Evolutionary conservation across 2,888 invertebrate species (phyloP), one percentile per base, ranked within the genome.

Genomic region (Lypha dubia): DNA sequence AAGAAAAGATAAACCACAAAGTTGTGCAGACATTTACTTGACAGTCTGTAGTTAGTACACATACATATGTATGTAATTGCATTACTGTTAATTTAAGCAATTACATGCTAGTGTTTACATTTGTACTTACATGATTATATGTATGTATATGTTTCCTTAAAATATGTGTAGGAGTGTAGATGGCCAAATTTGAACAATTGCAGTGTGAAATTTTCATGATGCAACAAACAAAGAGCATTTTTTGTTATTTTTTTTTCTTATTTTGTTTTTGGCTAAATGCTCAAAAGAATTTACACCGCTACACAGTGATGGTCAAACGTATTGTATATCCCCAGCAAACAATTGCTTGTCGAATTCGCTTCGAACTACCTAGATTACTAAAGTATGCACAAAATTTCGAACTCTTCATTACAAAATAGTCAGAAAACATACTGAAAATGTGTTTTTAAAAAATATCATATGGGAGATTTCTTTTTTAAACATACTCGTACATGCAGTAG

Each of bases 141-240:
- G 44, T 24, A n/a, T 44, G 38, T 24, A 8, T 44, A 8, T 44
- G 11, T 41, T 62, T 24, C 9, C 5, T 17, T 32, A 28, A 65
- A 65, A 46, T n/a, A 22, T 7, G 11, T 20, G 20, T 41, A 28
- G 28, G 28, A 22, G 62, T 44, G 68, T 68, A 74, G 73, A 62
- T 75, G 74, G 80, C 62, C 71, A 77, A 73, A 79, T 65, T 65
- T 76, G 65, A 65, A 76, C 58, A 65, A 71, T 60, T 68, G 65
- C 22, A 32, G 41, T 51, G 82, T 67, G 76, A 81, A 75, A 62
- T 77, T 51, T 73, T 76, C 63, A 35, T 65, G 51, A 51, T 15
- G n/a, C 44, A 56, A 22, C 28, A 76, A 41, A 71, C 22, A 71
- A 11, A 46, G 22, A 22, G 1, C 13, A 51, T 51, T 8, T 28